Evolutionary conservation across 2,113 vertebrate species (phyloP), one percentile per base, ranked within the genome.

Genomic region (Poeciliopsis retropinna): DNA sequence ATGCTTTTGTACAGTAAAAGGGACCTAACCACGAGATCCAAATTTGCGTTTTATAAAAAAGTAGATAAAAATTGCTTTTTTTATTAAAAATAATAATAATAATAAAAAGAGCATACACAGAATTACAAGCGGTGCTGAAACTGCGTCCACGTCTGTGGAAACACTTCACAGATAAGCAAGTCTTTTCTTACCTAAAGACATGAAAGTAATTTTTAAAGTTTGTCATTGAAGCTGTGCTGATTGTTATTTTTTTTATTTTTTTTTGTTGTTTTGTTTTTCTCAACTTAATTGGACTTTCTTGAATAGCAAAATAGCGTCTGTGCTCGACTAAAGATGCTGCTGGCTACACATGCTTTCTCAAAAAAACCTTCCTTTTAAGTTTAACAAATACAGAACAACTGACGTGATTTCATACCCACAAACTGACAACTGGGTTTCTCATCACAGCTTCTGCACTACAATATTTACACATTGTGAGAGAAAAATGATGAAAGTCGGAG

Each of bases 301-400:
- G 80, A 86, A 84, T 78, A 85, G 83, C 88, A 81, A 90, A 88
- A 34, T 34, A 87, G 85, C 77, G 14, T 77, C 83, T 72, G 70
- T 64, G 78, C 79, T 85, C 79, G 71, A 84, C 85, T 60, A 54
- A 63, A 72, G 70, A 73, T 15, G 15, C 75, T 60, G 83, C 81
- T 78, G 85, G 64, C 79, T 76, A 29, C 51, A 69, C 88, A 65
- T 70, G 63, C 67, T 44, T 75, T 29, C 51, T 4, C 8, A 9
- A 57, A n/a, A n/a, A n/a, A 31, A 31, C 34, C 28, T 76, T 76
- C 73, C 75, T 70, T 81, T 14, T 67, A 27, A 29, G 27, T 22
- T 29, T 47, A 54, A 54, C 44, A 32, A 54, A 25, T 39, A 51
- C 79, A 80, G 64, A 83, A 73, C 37, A 47, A 67, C 73, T 72